A percentile compares a stretch with the other conserved stretches of the same genome.
Evolutionary conservation across 30 jellyfish, hydroid and myxozoan species (phyloP).

Genomic region (Aurelia sp.): DNA sequence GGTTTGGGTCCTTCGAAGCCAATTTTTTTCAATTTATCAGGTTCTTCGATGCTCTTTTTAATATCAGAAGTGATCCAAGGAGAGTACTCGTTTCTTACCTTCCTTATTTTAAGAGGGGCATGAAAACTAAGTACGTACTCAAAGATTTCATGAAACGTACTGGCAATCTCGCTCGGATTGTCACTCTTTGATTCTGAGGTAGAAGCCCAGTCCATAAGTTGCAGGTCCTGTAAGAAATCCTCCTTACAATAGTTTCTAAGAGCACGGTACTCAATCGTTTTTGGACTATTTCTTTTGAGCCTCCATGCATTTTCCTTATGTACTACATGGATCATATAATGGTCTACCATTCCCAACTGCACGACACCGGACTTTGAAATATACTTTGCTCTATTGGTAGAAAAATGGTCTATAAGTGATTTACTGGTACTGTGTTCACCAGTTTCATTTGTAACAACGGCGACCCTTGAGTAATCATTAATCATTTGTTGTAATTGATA

Average conservation of each 20-base stretch:
- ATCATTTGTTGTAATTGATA: neutral
- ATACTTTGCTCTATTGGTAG: neutral
- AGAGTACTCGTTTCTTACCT: conserved; percentile 1
- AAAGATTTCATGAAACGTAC: conserved; percentile 2
- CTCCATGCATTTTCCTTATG: no score
- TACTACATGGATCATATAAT: no score
- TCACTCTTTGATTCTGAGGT: neutral
- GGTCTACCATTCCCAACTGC: neutral
- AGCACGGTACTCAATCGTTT: neutral
- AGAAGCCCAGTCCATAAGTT: conserved; percentile 15
- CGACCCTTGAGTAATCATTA: neutral
- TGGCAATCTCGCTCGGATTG: conserved; percentile 4
- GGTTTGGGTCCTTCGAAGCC: neutral
- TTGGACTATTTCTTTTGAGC: neutral
- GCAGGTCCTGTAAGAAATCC: conserved; percentile 4
- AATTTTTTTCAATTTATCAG: no score
- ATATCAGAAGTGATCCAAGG: no score
- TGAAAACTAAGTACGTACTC: neutral
- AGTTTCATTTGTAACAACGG: neutral
- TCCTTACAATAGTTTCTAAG: conserved; percentile 1
- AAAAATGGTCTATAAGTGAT: conserved; percentile 1
- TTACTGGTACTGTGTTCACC: neutral
- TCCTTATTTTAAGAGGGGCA: conserved; percentile 17
- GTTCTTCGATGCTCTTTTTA: no score
- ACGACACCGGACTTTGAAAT: neutral